Evolutionary conservation across 2,113 vertebrate species (phyloP), one percentile per base, ranked within the genome.

Genomic region (Peromyscus leucopus): DNA sequence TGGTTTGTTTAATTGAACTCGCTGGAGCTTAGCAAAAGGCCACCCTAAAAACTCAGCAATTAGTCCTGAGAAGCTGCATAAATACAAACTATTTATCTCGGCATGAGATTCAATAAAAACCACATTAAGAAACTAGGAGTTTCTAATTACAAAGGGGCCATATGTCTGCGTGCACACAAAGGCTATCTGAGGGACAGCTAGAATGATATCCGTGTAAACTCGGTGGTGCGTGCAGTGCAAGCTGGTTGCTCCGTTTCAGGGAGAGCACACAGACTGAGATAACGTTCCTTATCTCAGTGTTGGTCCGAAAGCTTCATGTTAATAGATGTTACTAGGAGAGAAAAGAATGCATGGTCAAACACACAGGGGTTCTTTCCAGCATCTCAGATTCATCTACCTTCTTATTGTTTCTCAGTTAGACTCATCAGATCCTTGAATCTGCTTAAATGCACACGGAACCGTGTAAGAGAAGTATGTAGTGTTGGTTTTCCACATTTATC

Each of bases 31-130:
- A 82, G 71, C 79, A 65, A 92, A 92, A 96, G 91, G 28, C 67
- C 91, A 74, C 87, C 96, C 46, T 97, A 94, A 96, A 96, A 97
- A 89, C 51, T 94, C 17, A 42, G 65, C 80, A 95, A 96, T 97
- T 96, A 97, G 89, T 94, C 92, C 82, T 94, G 78, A 89, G 91
- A 89, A 96, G 89, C 22, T 97, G 57, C 12, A 57, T 95, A 89
- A 97, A 97, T 71, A 61, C 94, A 95, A 96, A 91, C 83, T 92
- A 88, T 93, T 96, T 96, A 96, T 97, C 95, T 93, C 96, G 89
- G 85, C 89, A 71, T 86, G 94, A 92, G 39, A 95, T 67, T 85
- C 90, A 95, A 91, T 96, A 95, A 97, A 96, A 95, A 97, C 10
- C 33, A 91, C 72, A 89, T 91, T 96, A 95, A 97, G 59, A 48